Evolutionary conservation across 2,797 vertebrate genomes (phyloP), one percentile per base, ranked within the genome.

Genomic region (Hipposideros larvatus): DNA sequence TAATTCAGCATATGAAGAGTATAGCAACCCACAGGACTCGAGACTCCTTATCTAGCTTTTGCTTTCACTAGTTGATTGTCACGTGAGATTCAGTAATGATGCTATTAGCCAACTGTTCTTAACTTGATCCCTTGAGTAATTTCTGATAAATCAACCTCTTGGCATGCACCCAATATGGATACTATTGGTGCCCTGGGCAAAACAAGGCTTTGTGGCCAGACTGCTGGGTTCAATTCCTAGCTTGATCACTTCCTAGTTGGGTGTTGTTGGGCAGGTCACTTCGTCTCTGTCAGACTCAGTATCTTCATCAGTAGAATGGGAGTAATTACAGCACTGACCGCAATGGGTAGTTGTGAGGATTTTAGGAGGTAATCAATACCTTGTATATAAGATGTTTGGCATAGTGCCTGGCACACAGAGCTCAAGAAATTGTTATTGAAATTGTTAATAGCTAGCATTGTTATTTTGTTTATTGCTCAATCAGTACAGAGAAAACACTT

Each of bases 71-170:
- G 28, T 31, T 63, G 65, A 55, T 43, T 48, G 16, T 55, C 84
- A 63, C 11, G 26, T 65, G 68, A 93, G 71, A 71, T 86, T 91
- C 53, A 31, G 43, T 48, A 74, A 46, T 48, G 68, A 53, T 53
- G 11, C 43, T 43, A 4, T 82, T 53, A 48, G 53, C 21, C 24
- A 37, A 63, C 61, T 89, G 61, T 83, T 71, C 26, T 87, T 89
- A 88, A 78, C 34, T 65, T 68, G 68, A 79, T 61, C 79, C 93
- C 90, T 95, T 19, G 1, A 65, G 78, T 80, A 57, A 74, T 28
- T 34, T 87, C 41, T 31, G 55, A 77, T 55, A 51, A 66, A 59
- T 18, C 68, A 55, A 26, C 31, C 21, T 95, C 61, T 61, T 48
- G n/a, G 15, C 59, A 28, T 70, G 26, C 43, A 84, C 48, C 70